Evolutionary conservation across 2,888 invertebrate species (phyloP), one percentile per base, ranked within the genome.

Genomic region (Leptinotarsa tumamoca): DNA sequence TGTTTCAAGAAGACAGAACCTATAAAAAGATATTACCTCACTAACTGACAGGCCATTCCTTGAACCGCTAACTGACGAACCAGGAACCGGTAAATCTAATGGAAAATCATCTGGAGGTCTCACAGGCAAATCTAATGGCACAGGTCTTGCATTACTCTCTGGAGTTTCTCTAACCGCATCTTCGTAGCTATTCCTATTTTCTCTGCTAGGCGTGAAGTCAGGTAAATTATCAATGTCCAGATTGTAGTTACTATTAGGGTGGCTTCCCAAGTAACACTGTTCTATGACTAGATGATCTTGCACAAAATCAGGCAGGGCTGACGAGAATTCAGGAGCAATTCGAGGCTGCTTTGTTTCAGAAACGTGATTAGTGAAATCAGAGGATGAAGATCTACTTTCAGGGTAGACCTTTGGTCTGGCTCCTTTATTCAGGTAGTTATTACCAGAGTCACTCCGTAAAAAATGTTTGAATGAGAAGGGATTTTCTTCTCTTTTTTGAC

Each of bases 381-480:
- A 83, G 84, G 87, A 84, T 81, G 78, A 85, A 80, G 78, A 89
- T 84, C 86, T 82, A 66, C 85, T 86, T 78, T 87, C 87, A 17
- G 89, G 87, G 83, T 90, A 91, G 79, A 95, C 93, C 89, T 95
- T 96, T 5, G 95, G 95, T 81, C 95, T 90, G 43, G 95, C 95
- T 58, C 95, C 95, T 76, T 94, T 93, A 83, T 90, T 91, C 84
- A 92, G 92, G 85, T 93, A 93, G 79, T 91, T 92, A 79, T 90
- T 89, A 78, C 94, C 93, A 82, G 93, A 91, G 73, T 76, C 82
- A 70, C 76, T 79, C 18, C 93, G 93, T 82, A 96, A 88, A 87
- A 96, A 96, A 87, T 95, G 95, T 86, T 95, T 94, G 84, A 96
- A 95, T 73, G 96, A 96, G 88, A 96, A 95, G 4, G 95, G 93